Conservation (phyloP, 2,113 vertebrate species). For the Malaclemys terrapin region DNA sequence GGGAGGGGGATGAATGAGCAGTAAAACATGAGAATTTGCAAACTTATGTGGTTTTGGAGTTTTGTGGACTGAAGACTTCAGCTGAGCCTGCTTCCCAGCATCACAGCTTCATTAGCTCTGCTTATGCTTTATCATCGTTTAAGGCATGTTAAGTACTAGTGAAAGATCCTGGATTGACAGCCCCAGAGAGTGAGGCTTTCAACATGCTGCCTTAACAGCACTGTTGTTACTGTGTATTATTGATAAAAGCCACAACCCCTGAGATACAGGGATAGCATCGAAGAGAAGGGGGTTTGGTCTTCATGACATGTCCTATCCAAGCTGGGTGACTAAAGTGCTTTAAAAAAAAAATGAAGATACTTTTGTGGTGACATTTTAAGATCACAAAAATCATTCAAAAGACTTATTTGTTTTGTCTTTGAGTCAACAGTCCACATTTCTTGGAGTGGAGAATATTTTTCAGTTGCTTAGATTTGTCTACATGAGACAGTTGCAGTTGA, state of each 20-base stretch:
- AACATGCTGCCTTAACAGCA: neutral
- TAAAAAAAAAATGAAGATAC: neutral
- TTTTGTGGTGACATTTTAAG: neutral
- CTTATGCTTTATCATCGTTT: accelerated
- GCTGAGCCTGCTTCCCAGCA: neutral
- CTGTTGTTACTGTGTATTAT: accelerated
- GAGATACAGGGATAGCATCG: accelerated
- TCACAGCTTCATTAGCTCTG: neutral
- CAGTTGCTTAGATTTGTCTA: accelerated
- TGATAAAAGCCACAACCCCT: accelerated
- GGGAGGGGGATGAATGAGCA: no score
- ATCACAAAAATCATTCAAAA: accelerated
- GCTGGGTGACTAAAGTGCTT: neutral
- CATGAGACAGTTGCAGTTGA: neutral
- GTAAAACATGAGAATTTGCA: neutral
- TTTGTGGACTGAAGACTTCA: accelerated
- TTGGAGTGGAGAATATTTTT: neutral
- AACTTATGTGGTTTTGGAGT: accelerated
- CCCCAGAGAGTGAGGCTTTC: neutral
- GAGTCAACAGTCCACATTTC: neutral
- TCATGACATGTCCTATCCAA: neutral
- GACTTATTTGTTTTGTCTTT: neutral
- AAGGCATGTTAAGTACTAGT: accelerated
- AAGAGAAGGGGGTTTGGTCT: accelerated
- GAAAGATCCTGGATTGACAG: neutral